A percentile compares a stretch with the other conserved stretches of the same genome.
Conservation (phyloP, 2,888 invertebrate genomes). For the Pandemis heparana region DNA sequence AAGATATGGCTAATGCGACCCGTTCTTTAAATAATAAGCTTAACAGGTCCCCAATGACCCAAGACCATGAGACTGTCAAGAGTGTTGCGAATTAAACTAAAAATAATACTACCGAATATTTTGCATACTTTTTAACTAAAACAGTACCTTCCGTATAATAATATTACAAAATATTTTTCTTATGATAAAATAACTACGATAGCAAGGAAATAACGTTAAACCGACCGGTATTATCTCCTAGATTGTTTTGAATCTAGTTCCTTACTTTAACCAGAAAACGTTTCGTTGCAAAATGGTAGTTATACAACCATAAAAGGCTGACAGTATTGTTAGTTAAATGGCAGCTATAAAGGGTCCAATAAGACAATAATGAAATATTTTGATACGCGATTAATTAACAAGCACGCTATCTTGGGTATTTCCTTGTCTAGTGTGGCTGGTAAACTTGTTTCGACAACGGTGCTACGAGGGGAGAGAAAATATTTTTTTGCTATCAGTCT, state of each 20-base stretch:
- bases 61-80: too few species aligned
- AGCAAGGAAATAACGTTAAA: neutral
- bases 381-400: conserved; percentile 36
- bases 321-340: conserved; percentile 42
- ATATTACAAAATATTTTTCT: neutral
- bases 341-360: conserved; percentile 37
- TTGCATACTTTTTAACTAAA: too few species aligned
- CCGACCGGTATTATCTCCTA: neutral
- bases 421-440: conserved; percentile 12
- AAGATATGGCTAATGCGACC: too few species aligned
- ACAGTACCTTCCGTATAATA: too few species aligned
- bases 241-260: conserved; percentile 2
- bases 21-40: too few species aligned
- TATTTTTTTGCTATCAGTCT: neutral
- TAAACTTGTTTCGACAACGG: neutral
- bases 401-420: conserved; percentile 31
- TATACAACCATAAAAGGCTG: conserved; percentile 40
- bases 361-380: conserved; percentile 42
- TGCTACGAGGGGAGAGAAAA: neutral
- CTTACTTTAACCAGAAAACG: neutral
- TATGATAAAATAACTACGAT: neutral
- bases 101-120: too few species aligned
- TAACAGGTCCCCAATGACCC: too few species aligned
- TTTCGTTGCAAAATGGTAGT: conserved; percentile 20
- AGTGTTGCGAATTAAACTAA: too few species aligned